phyloP scores from a whole-genome alignment of 2,797 vertebrate species.

The Choloepus didactylus region DNA sequence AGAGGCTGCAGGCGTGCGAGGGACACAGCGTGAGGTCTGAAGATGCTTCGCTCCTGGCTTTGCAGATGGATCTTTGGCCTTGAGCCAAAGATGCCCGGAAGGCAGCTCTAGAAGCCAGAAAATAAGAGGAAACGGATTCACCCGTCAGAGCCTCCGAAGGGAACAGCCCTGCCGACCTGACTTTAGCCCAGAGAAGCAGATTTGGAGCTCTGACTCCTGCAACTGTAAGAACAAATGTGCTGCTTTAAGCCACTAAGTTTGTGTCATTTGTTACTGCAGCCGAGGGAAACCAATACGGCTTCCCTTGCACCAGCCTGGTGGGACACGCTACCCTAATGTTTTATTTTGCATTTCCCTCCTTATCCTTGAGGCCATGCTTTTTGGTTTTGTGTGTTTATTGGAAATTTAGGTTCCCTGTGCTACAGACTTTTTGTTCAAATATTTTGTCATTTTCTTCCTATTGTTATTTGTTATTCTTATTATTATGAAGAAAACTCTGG shows the following conservation, averaged over 20 bases:
- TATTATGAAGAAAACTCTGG: background rate
- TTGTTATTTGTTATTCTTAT: background rate
- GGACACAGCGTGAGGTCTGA: background rate
- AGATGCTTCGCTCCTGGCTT: fast-evolving
- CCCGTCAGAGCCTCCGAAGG: background rate
- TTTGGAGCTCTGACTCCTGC: background rate
- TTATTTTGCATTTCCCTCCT: background rate
- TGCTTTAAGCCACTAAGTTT: fast-evolving
- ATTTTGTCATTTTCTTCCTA: background rate
- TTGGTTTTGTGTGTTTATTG: fast-evolving
- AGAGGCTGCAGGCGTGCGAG: fast-evolving
- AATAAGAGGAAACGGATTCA: fast-evolving
- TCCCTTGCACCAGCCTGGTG: fast-evolving
- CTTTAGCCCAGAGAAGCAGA: fast-evolving
- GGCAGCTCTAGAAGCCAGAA: fast-evolving
- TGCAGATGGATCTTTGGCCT: background rate
- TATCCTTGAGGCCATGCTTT: fast-evolving
- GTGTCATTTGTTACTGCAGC: fast-evolving
- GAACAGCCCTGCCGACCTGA: too few relatives aligned
- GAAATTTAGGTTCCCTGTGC: background rate
- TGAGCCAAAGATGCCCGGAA: background rate
- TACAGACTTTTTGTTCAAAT: background rate
- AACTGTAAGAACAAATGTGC: fast-evolving
- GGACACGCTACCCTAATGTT: fast-evolving
- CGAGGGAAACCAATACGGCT: fast-evolving